These are phyloP conservation scores for Hypocryptadius cinnamomeus DNA, from an alignment of 2,113 vertebrate genomes.

Conservation along the genomic window DNA sequence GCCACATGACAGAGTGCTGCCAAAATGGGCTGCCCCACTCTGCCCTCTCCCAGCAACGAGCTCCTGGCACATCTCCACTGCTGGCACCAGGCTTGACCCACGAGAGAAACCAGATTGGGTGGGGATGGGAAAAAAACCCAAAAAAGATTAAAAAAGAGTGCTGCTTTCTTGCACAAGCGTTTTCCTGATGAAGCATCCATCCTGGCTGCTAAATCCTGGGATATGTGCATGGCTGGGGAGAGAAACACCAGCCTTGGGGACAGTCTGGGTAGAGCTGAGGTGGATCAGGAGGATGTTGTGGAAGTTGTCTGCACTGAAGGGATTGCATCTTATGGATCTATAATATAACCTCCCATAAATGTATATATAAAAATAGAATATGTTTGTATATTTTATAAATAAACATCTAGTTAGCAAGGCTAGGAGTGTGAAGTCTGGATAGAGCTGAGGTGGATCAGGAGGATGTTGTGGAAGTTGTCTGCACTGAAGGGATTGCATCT, in stretches of 20 bases:
- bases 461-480: not conserved
- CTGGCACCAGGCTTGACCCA: not conserved
- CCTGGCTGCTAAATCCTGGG: not conserved
- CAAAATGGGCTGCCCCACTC: not conserved
- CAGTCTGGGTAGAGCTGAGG: not conserved
- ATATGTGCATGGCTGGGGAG: not conserved
- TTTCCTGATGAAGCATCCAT: not conserved
- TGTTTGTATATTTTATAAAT: not conserved
- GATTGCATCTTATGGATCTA: not conserved
- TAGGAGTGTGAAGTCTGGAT: too few relatives aligned
- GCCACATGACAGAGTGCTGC: not conserved
- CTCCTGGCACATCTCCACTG: not conserved
- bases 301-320: not conserved
- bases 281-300: rapidly evolving
- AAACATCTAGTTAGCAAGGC: too few relatives aligned
- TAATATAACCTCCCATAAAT: not conserved
- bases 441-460: not conserved
- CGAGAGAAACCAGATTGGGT: not conserved
- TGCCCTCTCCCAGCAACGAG: not conserved
- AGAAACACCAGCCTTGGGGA: not conserved
- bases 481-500: not conserved
- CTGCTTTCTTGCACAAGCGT: not conserved
- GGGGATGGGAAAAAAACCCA: rapidly evolving
- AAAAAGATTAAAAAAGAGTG: rapidly evolving
- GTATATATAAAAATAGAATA: not conserved